A percentile compares a stretch with the other conserved stretches of the same genome.
Conservation (phyloP, 2,113 vertebrate genomes). For the Nansenia antarctica region DNA sequence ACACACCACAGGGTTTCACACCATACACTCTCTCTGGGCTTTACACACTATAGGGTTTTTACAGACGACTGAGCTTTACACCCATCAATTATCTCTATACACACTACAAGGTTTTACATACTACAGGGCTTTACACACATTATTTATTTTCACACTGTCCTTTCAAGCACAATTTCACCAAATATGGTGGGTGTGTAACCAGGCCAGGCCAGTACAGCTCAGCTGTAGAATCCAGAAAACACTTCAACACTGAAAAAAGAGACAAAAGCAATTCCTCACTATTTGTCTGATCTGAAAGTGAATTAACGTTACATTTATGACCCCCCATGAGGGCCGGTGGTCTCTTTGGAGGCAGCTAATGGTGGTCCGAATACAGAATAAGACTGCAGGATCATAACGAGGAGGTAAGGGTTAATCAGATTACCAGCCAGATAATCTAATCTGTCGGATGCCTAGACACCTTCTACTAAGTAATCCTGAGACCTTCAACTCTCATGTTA, state of each 20-base stretch:
- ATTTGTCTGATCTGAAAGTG: neutral
- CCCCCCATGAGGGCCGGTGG: too few species aligned
- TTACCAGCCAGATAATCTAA: slow-evolving; percentile 69
- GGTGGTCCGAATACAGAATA: too few species aligned
- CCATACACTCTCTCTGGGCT: too few species aligned
- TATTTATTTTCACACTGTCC: too few species aligned
- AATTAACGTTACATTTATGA: neutral
- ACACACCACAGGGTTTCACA: too few species aligned
- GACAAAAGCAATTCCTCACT: slow-evolving; percentile 10
- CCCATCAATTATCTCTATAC: neutral
- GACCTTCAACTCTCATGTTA: slow-evolving; percentile 68
- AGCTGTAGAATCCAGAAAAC: neutral
- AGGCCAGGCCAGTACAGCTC: neutral
- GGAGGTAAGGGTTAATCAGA: slow-evolving; percentile 68
- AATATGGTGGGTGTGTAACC: too few species aligned
- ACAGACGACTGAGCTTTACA: neutral
- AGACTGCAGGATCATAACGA: slow-evolving; percentile 39
- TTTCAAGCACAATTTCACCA: too few species aligned
- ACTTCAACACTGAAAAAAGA: slow-evolving; percentile 17
- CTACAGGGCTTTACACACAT: too few species aligned
- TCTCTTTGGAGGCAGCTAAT: too few species aligned
- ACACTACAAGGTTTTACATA: too few species aligned
- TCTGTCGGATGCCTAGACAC: slow-evolving; percentile 69
- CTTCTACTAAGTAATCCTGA: slow-evolving; percentile 63
- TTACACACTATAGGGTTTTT: too few species aligned